phyloP scores from a whole-genome alignment of 1,140 invertebrate species.

The Ceratina calcarata region DNA sequence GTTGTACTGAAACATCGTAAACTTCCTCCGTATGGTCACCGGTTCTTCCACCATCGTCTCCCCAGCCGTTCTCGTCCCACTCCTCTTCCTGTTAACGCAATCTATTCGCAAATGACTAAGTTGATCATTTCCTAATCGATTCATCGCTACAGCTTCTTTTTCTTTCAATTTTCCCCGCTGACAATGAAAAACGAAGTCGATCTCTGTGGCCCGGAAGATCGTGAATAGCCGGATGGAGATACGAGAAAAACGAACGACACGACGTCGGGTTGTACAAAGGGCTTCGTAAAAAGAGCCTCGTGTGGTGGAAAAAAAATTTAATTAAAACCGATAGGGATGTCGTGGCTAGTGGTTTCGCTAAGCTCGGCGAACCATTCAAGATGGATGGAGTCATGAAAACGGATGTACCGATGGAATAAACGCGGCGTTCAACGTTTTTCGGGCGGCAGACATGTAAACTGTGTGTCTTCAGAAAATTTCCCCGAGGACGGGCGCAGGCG shows the following conservation, averaged over 20 bases:
- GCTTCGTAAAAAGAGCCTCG: background rate
- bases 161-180: background rate
- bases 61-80: background rate
- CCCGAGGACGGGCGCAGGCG: background rate
- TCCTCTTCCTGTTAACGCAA: background rate
- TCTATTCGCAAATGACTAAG: background rate
- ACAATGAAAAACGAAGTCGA: background rate
- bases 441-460: slow-evolving; percentile 6
- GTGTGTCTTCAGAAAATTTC: slow-evolving; percentile 40
- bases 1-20: slow-evolving; percentile 22
- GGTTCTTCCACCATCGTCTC: background rate
- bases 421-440: slow-evolving; percentile 22
- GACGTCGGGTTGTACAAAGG: no score
- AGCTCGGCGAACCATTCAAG: background rate
- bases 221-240: background rate
- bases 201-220: background rate
- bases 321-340: slow-evolving; percentile 33
- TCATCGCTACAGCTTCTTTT: background rate
- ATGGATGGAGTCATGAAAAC: slow-evolving; percentile 16
- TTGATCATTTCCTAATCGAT: background rate
- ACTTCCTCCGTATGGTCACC: slow-evolving; percentile 10
- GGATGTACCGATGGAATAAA: background rate
- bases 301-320: slow-evolving; percentile 16
- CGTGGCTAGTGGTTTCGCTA: background rate
- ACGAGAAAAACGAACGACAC: background rate